Conservation (phyloP, 1,140 invertebrate genomes). For the Ruditapes philippinarum region DNA sequence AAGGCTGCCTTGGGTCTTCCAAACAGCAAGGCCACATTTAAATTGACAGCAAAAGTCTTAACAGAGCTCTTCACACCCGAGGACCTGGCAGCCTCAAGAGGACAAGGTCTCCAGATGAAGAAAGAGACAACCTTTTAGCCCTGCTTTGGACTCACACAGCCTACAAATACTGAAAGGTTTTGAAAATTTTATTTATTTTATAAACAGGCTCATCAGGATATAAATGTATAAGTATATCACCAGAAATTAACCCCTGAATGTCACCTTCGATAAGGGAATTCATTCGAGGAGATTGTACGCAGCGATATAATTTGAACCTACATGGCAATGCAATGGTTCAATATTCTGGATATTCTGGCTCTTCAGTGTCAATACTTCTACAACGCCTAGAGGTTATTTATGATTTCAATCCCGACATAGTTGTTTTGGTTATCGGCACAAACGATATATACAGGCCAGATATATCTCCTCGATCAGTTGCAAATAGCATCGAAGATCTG, state of each 20-base stretch:
- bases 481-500: not conserved
- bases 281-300: too few relatives aligned
- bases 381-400: too few relatives aligned
- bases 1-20: constrained; percentile 1
- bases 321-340: not conserved
- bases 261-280: too few relatives aligned
- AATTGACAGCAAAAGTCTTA: not conserved
- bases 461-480: not conserved
- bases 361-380: too few relatives aligned
- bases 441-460: too few relatives aligned
- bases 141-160: not conserved
- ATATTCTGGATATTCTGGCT: not conserved
- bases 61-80: constrained; percentile 10
- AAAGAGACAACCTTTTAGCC: not conserved
- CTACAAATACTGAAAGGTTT: constrained; percentile 17
- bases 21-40: not conserved
- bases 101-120: not conserved
- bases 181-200: not conserved
- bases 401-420: too few relatives aligned
- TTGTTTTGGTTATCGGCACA: too few relatives aligned
- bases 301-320: not conserved
- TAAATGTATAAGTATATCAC: not conserved
- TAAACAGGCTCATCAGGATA: constrained; percentile 9
- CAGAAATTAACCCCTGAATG: constrained; percentile 16
- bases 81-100: constrained; percentile 7